phyloP scores from a whole-genome alignment of 1,140 invertebrate genomes.

The Nasonia giraulti region DNA sequence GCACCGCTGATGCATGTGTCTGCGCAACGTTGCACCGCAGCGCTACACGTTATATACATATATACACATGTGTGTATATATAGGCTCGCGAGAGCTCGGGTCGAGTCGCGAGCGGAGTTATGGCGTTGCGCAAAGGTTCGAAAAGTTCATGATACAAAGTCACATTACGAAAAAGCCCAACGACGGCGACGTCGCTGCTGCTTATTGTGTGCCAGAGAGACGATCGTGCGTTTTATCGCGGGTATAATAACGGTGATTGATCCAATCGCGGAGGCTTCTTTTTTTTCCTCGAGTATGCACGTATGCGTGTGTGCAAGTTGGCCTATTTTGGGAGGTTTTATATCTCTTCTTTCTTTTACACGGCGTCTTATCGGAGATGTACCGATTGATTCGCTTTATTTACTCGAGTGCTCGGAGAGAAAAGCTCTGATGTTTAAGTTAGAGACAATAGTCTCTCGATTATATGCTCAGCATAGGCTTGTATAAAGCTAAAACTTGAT shows the following conservation, averaged over 20 bases:
- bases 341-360: too few species aligned
- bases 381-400: too few species aligned
- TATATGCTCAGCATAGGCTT: too few species aligned
- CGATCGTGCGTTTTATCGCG: not conserved
- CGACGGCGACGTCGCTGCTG: not conserved
- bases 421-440: too few species aligned
- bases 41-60: not conserved
- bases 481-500: too few species aligned
- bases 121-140: slow-evolving; percentile 71
- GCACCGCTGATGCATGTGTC: slow-evolving; percentile 7
- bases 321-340: too few species aligned
- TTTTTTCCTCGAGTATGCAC: not conserved
- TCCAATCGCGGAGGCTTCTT: not conserved
- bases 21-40: too few species aligned
- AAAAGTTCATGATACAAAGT: slow-evolving; percentile 76
- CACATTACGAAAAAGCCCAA: slow-evolving; percentile 70
- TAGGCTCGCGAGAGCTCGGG: slow-evolving; percentile 43
- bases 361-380: too few species aligned
- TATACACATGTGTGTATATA: not conserved
- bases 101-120: slow-evolving; percentile 57
- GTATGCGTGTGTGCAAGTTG: not conserved
- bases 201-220: not conserved
- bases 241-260: too few species aligned
- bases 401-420: too few species aligned
- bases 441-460: too few species aligned